Evolutionary conservation across 2,113 vertebrate species (phyloP).

Genomic region (Chloebia gouldiae): DNA sequence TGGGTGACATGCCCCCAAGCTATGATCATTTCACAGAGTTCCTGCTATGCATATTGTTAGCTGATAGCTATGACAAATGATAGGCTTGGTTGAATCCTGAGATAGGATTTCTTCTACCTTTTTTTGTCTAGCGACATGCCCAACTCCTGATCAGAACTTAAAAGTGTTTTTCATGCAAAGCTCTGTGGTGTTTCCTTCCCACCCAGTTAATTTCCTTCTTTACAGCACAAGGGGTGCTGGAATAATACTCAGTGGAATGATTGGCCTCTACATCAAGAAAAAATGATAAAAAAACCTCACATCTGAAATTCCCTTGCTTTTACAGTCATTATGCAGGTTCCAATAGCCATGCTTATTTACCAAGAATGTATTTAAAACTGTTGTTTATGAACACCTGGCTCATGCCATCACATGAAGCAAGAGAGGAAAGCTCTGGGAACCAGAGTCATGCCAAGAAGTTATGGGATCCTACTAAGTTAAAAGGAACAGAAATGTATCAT

Average conservation of each 20-base stretch:
- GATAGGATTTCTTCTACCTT: neutral
- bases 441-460: neutral
- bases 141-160: neutral
- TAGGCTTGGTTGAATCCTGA: neutral
- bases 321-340: neutral
- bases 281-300: neutral
- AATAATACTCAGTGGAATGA: neutral
- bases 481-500: neutral
- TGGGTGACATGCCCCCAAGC: neutral
- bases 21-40: neutral
- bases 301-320: neutral
- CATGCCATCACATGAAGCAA: neutral
- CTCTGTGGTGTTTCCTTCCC: neutral
- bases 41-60: neutral
- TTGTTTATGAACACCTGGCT: neutral
- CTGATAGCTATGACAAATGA: neutral
- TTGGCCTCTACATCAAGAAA: neutral
- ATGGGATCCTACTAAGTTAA: neutral
- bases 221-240: neutral
- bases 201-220: neutral
- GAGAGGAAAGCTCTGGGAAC: neutral
- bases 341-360: neutral
- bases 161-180: neutral
- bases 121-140: neutral
- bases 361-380: neutral